Percentiles rank a stretch among this genome's conserved stretches.
Evolutionary conservation across 2,888 invertebrate species (phyloP).

Genomic region (Amblyteles armatorius): DNA sequence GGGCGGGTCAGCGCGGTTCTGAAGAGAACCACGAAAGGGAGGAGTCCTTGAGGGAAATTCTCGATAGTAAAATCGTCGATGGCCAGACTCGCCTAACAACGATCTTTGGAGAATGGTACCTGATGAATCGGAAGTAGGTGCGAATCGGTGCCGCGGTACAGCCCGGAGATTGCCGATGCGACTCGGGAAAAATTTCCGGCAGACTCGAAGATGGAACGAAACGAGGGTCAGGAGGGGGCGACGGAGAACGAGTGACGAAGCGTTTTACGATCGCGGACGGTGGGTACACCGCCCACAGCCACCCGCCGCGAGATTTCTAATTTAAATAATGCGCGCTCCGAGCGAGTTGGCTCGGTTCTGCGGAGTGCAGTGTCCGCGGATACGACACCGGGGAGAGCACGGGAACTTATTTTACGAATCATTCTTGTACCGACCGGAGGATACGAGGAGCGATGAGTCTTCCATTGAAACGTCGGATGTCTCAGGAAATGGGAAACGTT

Average conservation of each 20-base stretch:
- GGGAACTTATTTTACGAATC: conserved; percentile 34
- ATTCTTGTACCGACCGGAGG: neutral
- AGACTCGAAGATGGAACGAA: neutral
- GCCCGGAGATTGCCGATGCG: neutral
- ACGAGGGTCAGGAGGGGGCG: neutral
- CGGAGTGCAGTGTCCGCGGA: conserved; percentile 25
- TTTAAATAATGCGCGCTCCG: conserved; percentile 49
- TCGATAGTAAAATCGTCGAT: conserved; percentile 2
- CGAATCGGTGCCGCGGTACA: neutral
- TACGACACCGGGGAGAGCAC: neutral
- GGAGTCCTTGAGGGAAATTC: neutral
- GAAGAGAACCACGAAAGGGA: conserved; percentile 20
- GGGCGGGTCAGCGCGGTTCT: neutral
- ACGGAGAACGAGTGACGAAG: conserved; percentile 39
- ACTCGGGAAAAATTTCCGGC: neutral
- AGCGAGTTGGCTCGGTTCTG: conserved; percentile 11
- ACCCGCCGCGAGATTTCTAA: conserved; percentile 27
- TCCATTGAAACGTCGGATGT: conserved; percentile 5
- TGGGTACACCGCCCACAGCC: neutral
- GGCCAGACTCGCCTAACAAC: conserved; percentile 22
- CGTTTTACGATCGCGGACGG: conserved; percentile 38
- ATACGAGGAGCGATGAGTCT: conserved; percentile 19
- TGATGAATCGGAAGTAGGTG: conserved; percentile 45
- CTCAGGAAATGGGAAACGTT: neutral
- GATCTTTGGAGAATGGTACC: conserved; percentile 13